Base-by-base conservation (phyloP, 2,113 vertebrate species). In the Psophia crepitans region DNA sequence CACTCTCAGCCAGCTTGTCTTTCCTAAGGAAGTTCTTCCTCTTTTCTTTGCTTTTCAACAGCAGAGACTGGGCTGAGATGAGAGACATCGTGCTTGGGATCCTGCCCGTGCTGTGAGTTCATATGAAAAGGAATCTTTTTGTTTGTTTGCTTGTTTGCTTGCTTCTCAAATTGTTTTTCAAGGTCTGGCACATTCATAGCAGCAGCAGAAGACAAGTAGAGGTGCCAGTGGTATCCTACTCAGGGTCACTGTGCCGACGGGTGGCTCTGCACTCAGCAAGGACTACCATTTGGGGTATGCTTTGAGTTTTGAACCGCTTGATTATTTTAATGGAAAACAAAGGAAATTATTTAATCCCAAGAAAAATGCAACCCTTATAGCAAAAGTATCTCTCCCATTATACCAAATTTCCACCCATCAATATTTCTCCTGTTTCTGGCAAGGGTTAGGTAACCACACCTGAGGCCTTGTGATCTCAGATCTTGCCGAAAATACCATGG, bases 71-170 rank as follows among this genome's bases (percentile, higher is more conserved):
- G 74, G 57, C 53, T 95, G 81, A 92, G 89, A 94, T 76, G 91
- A 92, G 83, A 96, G 86, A 89, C 81, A 73, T 95, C 77, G 95
- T 93, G 61, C 61, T 93, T 97, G 97, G 94, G 95, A 92, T 96
- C 69, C 86, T 95, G 96, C 96, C 97, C 6, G 0, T 5, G 15
- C 65, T 92, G 71, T 93, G 90, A 97, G 89, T 95, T 95, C 92
- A 90, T 96, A 90, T 57, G 74, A 97, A 91, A 96, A 95, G 77
- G 95, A 96, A 95, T 96, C 92, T 76, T 43, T 66, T 57, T 95
- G 87, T 94, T 96, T 96, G 85, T 88, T 96, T 97, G 90, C 94
- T 94, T 95, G 91, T 93, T 91, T 96, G 53, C 82, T 93, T 81
- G 56, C 56, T 93, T 89, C 90, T 95, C 83, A 84, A 92, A 94